Evolutionary conservation across 2,797 vertebrate genomes (phyloP).

Genomic region (Diceros bicornis): DNA sequence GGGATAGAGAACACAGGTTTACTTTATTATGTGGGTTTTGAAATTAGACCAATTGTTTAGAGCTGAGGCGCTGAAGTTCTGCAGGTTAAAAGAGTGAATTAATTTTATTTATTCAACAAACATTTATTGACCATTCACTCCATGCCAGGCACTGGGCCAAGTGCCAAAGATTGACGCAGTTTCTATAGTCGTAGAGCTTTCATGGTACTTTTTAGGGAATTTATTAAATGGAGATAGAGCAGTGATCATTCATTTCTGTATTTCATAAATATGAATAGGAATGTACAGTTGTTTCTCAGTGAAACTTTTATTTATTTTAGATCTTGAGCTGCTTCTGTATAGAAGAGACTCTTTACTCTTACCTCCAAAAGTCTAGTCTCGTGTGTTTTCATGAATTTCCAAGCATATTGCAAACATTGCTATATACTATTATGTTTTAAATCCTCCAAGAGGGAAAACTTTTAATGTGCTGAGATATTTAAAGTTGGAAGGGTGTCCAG

Average conservation of each 20-base stretch:
- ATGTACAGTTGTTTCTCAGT: neutral
- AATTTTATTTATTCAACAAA: constrained; percentile 57
- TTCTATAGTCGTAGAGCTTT: neutral
- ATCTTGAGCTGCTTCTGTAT: neutral
- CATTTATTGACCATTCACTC: constrained; percentile 3
- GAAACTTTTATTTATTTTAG: constrained; percentile 37
- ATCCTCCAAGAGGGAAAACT: neutral
- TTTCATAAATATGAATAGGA: neutral
- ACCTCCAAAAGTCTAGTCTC: neutral
- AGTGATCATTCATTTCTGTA: neutral
- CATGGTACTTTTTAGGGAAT: neutral
- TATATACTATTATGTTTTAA: neutral
- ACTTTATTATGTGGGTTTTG: constrained; percentile 59
- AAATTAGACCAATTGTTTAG: constrained; percentile 44
- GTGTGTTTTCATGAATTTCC: neutral
- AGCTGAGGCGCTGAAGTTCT: neutral
- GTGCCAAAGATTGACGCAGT: neutral
- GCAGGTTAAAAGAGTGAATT: constrained; percentile 21
- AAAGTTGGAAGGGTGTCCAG: neutral
- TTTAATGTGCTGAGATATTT: neutral
- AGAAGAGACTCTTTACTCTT: constrained; percentile 27
- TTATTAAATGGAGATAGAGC: neutral
- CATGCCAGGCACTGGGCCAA: neutral
- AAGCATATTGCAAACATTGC: neutral
- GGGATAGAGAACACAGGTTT: neutral